Evolutionary conservation across 2,113 vertebrate genomes (phyloP).

Genomic region (Leptodactylus fuscus): DNA sequence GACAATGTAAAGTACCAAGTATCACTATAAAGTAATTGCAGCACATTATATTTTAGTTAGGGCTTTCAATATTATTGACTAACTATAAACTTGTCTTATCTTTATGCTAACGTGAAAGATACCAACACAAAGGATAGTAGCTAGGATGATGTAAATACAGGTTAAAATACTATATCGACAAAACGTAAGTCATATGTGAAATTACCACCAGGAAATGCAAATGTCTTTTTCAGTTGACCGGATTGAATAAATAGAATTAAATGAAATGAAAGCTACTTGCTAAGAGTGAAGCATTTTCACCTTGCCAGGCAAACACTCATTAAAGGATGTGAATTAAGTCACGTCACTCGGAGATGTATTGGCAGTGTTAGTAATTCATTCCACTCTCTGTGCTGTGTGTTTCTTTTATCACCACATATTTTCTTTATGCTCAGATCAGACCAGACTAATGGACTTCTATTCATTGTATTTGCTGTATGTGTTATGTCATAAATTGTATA

Average conservation of each 20-base stretch:
- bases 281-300: conserved; percentile 41
- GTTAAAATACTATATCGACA: conserved; percentile 29
- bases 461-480: neutral
- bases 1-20: too few species aligned
- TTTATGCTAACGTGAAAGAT: conserved; percentile 7
- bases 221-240: conserved; percentile 23
- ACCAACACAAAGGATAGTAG: neutral
- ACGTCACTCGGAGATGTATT: conserved; percentile 44
- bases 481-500: neutral
- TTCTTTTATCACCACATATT: conserved; percentile 22
- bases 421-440: neutral
- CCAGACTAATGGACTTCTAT: conserved; percentile 4
- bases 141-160: neutral
- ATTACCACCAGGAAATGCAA: conserved; percentile 42
- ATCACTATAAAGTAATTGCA: too few species aligned
- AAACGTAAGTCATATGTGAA: conserved; percentile 28
- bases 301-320: conserved; percentile 47
- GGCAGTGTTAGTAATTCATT: conserved; percentile 34
- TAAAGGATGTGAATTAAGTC: conserved; percentile 42
- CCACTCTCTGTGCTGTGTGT: conserved; percentile 2
- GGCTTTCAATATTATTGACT: neutral
- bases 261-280: conserved; percentile 24
- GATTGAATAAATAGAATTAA: conserved; percentile 44
- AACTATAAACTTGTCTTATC: neutral
- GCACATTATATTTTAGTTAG: neutral